Base-by-base conservation (phyloP, 2,888 invertebrate genomes). In the Nezara viridula region DNA sequence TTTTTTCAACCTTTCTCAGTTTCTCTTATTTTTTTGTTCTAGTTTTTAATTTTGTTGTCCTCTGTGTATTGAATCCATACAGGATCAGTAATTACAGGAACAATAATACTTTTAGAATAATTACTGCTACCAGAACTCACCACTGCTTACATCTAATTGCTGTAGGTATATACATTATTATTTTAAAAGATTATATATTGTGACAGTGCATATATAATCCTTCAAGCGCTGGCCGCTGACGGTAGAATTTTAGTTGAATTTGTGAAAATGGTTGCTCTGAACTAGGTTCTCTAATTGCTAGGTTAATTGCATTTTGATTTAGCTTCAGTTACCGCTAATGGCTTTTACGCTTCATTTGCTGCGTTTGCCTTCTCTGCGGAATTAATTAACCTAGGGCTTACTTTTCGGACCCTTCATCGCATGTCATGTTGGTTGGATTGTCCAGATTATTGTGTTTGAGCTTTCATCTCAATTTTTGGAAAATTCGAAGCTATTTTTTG, bases 261-360 rank as follows among this genome's bases (percentile, higher is more conserved):
- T 60, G n/a, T n/a, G n/a, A 55, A 55, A 55, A n/a, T 60, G 60
- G 32, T 73, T 32, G 9, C 7, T 19, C 66, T 73, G 19, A 19
- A 0, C 16, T 73, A 73, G 66, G 21, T 19, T 3, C 66, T 21
- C 66, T 73, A 73, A 73, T 73, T 27, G 60, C 60, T 60, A 32
- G 60, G 16, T 32, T 60, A 60, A 60, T 60, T 73, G 66, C 66
- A 37, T 73, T 73, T 73, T 73, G 66, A 73, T 73, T 73, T 37
- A 66, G 66, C 9, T 73, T 37, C 66, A 73, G 66, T 73, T 73
- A 37, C 32, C 37, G 37, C 66, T 73, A 73, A 73, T 73, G 66
- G 66, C 37, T 73, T 73, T 37, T 37, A 7, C 2, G 66, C 66
- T 73, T 73, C 66, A 73, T 73, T 73, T 73, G 66, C 66, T 19